Evolutionary conservation across 2,888 invertebrate genomes (phyloP).

Genomic region (Zygogramma bicolorata): DNA sequence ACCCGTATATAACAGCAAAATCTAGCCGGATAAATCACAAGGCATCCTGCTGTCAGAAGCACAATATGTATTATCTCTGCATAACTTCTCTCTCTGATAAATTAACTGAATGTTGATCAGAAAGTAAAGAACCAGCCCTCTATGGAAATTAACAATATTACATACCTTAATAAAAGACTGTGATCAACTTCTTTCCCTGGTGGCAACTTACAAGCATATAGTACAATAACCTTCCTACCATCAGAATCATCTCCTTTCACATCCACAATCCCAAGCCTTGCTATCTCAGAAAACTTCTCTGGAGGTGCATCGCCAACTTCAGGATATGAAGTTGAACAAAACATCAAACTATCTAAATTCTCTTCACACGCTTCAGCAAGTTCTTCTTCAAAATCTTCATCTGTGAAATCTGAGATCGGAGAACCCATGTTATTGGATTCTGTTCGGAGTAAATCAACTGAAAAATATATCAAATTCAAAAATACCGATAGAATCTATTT

Average conservation of each 20-base stretch:
- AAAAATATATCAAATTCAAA: constrained; percentile 18
- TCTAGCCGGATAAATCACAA: no score
- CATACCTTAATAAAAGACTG: constrained; percentile 78
- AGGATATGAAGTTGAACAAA: constrained; percentile 63
- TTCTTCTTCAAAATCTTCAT: constrained; percentile 92
- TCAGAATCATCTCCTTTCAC: constrained; percentile 86
- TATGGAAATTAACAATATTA: constrained; percentile 8
- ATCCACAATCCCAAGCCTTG: constrained; percentile 83
- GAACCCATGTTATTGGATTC: constrained; percentile 70
- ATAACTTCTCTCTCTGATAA: no score
- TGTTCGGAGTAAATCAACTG: constrained; percentile 63
- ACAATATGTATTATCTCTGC: no score
- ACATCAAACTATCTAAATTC: constrained; percentile 62
- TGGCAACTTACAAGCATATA: constrained; percentile 89
- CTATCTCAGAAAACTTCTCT: constrained; percentile 71
- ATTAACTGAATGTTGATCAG: not conserved
- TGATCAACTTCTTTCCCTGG: constrained; percentile 67
- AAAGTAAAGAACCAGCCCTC: not conserved
- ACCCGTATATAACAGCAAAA: no score
- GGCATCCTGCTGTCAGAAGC: no score
- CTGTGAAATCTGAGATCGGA: constrained; percentile 87
- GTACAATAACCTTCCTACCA: constrained; percentile 95
- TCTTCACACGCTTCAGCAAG: constrained; percentile 74
- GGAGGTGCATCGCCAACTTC: constrained; percentile 74
- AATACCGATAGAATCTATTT: not conserved